Conservation (phyloP, 2,888 invertebrate genomes). For the Gnatocerus cornutus region DNA sequence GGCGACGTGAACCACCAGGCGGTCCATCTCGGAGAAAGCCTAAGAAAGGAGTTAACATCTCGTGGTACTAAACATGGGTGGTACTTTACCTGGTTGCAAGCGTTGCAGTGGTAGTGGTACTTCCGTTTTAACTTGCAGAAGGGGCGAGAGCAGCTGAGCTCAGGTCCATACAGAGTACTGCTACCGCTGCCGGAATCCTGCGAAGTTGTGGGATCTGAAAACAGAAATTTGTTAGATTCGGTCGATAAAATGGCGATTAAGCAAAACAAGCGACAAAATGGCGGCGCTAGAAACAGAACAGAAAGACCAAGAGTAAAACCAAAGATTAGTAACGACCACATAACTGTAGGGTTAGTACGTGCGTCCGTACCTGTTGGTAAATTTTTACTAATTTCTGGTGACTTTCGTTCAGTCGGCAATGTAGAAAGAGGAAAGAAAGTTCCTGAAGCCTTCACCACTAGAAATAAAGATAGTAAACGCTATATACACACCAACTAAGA, state of each 20-base stretch:
- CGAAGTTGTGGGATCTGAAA: conserved; percentile 49
- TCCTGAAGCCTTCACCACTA: conserved; percentile 94
- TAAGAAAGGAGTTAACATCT: conserved; percentile 52
- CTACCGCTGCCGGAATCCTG: conserved; percentile 58
- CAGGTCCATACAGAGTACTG: conserved; percentile 77
- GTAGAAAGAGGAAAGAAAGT: conserved; percentile 90
- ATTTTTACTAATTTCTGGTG: conserved; percentile 74
- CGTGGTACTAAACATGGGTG: not conserved
- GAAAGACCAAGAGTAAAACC: conserved; percentile 23
- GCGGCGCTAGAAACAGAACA: conserved; percentile 7
- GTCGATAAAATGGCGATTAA: too few relatives aligned
- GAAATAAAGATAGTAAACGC: conserved; percentile 67
- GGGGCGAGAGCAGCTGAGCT: conserved; percentile 81
- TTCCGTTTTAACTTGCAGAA: conserved; percentile 87
- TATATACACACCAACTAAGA: conserved; percentile 50
- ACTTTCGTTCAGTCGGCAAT: conserved; percentile 74
- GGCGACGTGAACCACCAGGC: conserved; percentile 80
- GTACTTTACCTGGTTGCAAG: conserved; percentile 79
- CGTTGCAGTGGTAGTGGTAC: conserved; percentile 85
- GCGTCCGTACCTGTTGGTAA: conserved; percentile 73
- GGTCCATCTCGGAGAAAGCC: conserved; percentile 83
- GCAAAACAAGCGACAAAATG: not conserved
- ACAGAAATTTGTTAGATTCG: conserved; percentile 35
- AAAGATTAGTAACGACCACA: conserved; percentile 42
- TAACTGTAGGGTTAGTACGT: conserved; percentile 57